Evolutionary conservation across 1,140 invertebrate species (phyloP).

Genomic region (Drosophila albomicans): DNA sequence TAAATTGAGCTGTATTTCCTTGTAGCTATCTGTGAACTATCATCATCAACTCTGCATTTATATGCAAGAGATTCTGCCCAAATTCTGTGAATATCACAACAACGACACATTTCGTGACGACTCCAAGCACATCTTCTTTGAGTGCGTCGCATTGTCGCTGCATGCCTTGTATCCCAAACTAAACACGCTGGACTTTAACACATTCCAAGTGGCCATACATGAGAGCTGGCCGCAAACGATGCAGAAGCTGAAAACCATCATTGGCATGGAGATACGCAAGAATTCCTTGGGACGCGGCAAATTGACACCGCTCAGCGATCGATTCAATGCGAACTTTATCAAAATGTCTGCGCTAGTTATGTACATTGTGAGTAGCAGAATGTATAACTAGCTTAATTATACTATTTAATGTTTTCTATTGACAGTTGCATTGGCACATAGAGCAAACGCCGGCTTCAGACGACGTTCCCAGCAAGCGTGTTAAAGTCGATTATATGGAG

Average conservation of each 20-base stretch:
- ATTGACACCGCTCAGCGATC: constrained; percentile 38
- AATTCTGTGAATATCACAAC: constrained; percentile 65
- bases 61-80: constrained; percentile 69
- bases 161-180: constrained; percentile 64
- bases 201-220: constrained; percentile 52
- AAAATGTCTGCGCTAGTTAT: constrained; percentile 66
- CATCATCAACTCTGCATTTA: constrained; percentile 65
- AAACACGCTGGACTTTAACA: constrained; percentile 48
- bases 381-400: not conserved
- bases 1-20: not conserved
- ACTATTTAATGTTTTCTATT: not conserved
- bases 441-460: constrained; percentile 15
- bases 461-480: constrained; percentile 47
- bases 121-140: constrained; percentile 63
- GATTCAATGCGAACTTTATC: constrained; percentile 59
- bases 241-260: constrained; percentile 58
- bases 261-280: constrained; percentile 65
- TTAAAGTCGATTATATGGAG: constrained; percentile 53
- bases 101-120: constrained; percentile 50
- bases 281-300: constrained; percentile 45
- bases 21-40: constrained; percentile 71
- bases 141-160: constrained; percentile 54
- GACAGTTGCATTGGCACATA: constrained; percentile 57
- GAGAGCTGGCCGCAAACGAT: constrained; percentile 66
- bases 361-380: constrained; percentile 60